phyloP scores from a whole-genome alignment of 92 coral and sea anemone genomes.

The Umimayanthus chanpuru region DNA sequence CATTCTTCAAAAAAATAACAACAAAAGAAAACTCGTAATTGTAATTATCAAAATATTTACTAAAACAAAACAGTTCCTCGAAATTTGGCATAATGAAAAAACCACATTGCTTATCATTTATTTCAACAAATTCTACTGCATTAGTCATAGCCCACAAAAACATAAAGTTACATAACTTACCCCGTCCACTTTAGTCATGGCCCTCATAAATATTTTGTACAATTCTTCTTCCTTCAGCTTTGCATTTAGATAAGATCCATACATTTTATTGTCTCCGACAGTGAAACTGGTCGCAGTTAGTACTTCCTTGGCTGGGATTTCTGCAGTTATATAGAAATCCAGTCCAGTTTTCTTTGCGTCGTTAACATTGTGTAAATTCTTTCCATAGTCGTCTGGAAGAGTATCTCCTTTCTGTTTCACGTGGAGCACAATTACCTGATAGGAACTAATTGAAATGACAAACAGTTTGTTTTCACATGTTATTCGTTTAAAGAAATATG shows the following conservation, averaged over 20 bases:
- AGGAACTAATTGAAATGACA: neutral
- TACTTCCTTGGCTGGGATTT: neutral
- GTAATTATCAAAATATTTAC: too few relatives aligned
- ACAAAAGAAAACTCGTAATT: too few relatives aligned
- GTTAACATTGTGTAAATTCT: neutral
- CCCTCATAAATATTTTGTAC: conserved; percentile 14
- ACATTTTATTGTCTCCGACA: neutral
- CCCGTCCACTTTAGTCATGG: neutral
- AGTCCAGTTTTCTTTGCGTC: neutral
- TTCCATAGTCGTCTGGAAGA: neutral
- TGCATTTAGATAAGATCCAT: neutral
- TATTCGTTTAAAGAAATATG: too few relatives aligned
- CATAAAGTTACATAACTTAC: too few relatives aligned
- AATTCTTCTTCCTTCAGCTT: neutral
- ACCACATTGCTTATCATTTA: too few relatives aligned
- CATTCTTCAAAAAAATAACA: too few relatives aligned
- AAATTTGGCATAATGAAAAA: too few relatives aligned
- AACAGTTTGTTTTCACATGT: neutral
- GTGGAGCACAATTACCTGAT: neutral
- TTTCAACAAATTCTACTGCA: too few relatives aligned
- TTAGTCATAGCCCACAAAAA: too few relatives aligned
- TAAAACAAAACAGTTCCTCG: too few relatives aligned
- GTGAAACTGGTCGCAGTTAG: neutral
- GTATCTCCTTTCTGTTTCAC: neutral
- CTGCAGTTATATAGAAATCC: neutral